Evolutionary conservation across 2,888 invertebrate genomes (phyloP).

Genomic region (Chalcosyrphus nemorum): DNA sequence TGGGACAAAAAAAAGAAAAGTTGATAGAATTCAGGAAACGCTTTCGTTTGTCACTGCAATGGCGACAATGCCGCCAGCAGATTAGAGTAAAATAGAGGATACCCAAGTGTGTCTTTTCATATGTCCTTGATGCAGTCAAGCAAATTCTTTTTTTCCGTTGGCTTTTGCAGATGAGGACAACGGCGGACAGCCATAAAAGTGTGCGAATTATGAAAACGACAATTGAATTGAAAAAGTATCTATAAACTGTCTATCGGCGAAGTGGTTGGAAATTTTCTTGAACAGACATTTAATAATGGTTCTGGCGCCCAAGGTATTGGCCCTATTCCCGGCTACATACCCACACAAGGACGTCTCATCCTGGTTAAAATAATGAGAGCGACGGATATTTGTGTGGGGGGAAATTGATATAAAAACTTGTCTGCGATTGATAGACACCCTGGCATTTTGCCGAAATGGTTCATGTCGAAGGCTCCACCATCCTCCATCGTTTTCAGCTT

Average conservation of each 20-base stretch:
- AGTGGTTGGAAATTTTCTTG: slow-evolving; percentile 10
- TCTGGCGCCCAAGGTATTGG: slow-evolving; percentile 36
- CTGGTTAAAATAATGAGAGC: slow-evolving; percentile 15
- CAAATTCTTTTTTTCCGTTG: neutral
- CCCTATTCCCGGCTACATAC: slow-evolving; percentile 4
- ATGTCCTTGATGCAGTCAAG: neutral
- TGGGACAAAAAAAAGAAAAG: neutral
- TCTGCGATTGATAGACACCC: slow-evolving; percentile 54
- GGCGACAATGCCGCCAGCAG: neutral
- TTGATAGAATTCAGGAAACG: slow-evolving; percentile 11
- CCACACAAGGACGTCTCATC: neutral
- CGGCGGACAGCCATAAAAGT: neutral
- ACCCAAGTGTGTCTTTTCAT: neutral
- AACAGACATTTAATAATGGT: slow-evolving; percentile 46
- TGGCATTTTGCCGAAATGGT: slow-evolving; percentile 51
- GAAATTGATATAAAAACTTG: slow-evolving; percentile 23
- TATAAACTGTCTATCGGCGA: neutral
- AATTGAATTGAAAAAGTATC: slow-evolving; percentile 20
- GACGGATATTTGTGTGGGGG: slow-evolving; percentile 10
- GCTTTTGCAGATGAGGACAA: neutral
- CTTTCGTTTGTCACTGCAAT: neutral
- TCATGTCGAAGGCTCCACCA: neutral
- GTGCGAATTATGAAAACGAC: slow-evolving; percentile 29
- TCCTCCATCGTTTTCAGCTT: neutral
- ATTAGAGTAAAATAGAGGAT: neutral